Evolutionary conservation across 2,888 invertebrate genomes (phyloP).

Genomic region (Sinopyrophorus schimmeli): DNA sequence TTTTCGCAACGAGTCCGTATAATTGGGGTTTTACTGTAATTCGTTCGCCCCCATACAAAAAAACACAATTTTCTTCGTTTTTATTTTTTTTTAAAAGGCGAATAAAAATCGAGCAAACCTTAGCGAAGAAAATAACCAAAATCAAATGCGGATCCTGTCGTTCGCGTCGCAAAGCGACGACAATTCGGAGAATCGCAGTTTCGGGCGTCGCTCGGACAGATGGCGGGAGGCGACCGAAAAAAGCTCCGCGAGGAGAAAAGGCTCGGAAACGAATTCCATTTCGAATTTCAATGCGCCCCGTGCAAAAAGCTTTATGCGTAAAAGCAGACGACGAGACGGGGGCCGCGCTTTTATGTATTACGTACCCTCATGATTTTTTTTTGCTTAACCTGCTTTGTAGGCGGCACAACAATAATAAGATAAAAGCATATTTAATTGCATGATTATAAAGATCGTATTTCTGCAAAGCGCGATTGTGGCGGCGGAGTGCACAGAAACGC

Average conservation of each 20-base stretch:
- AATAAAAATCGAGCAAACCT: no score
- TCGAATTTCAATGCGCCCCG: not conserved
- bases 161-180: not conserved
- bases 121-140: not conserved
- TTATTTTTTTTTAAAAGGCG: not conserved
- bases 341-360: constrained; percentile 13
- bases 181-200: not conserved
- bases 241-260: no score
- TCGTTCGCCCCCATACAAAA: not conserved
- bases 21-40: no score
- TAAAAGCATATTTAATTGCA: constrained; percentile 26
- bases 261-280: no score
- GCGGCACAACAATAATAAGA: constrained; percentile 25
- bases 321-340: constrained; percentile 13
- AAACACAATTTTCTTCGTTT: not conserved
- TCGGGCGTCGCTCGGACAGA: not conserved
- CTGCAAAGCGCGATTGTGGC: no score
- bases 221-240: no score
- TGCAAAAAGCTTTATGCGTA: constrained; percentile 4
- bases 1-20: no score
- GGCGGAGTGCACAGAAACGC: no score
- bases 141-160: not conserved
- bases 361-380: constrained; percentile 14
- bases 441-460: constrained; percentile 23
- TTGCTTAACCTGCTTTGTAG: constrained; percentile 8